Base-by-base conservation (phyloP, 1,140 invertebrate species). In the Leptinotarsa lineolata region DNA sequence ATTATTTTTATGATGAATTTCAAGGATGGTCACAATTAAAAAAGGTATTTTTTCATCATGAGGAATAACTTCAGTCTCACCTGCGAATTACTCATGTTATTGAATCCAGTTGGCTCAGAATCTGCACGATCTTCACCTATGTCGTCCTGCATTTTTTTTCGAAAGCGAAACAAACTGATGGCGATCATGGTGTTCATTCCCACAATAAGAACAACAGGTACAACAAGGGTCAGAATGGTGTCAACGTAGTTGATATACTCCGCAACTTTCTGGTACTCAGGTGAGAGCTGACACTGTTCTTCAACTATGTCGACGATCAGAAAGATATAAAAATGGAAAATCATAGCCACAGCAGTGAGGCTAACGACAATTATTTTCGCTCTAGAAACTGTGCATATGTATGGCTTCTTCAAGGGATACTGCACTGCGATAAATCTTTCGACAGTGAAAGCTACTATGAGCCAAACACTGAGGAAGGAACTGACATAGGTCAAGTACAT, bases 381-480 rank as follows among this genome's bases (percentile, higher is more conserved):
- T 13, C 93, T 85, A 1, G 87, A 84, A 0, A 94, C 91, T 0
- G 94, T 95, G 82, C 94, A 96, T 83, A 94, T 90, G 4, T 88
- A 88, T 46, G 92, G 92, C 2, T 94, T 86, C 59, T 89, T 88
- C 58, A 96, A 81, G 0, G 95, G 95, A 81, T 94, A 92, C 81
- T 90, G 88, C 2, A 96, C 92, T 0, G 94, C 94, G 6, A 96
- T 90, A 81, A 94, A 95, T 21, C 95, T 84, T 81, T 97, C 95
- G 0, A 94, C 88, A 0, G 94, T 96, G 82, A 96, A 95, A 3
- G 93, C 92, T 4, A 96, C 93, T 1, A 94, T 92, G 68, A 94
- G 88, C 93, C 93, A 95, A 0, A 93, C 91, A 75, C 92, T 94
- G 20, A 92, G 85, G 79, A 92, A 92, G 78, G 91, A 89, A 70